A percentile compares a stretch with the other conserved stretches of the same genome.
Conservation (phyloP, 2,888 invertebrate species). For the Pollenia amentaria region DNA sequence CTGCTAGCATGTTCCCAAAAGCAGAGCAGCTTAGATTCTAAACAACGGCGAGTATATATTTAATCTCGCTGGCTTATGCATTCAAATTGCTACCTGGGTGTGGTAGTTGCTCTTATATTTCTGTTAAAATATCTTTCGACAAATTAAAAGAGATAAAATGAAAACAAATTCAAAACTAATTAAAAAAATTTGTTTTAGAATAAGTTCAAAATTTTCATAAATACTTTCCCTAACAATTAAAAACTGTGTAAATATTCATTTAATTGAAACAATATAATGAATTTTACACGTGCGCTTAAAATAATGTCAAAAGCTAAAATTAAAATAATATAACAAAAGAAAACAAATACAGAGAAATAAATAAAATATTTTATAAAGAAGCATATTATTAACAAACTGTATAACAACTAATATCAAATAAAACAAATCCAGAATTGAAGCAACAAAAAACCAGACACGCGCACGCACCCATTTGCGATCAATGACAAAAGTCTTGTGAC, state of each 20-base stretch:
- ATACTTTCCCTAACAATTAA: no score
- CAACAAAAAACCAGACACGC: not conserved
- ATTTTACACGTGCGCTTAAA: constrained; percentile 44
- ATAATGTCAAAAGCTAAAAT: constrained; percentile 25
- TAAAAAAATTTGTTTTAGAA: no score
- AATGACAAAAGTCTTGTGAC: constrained; percentile 42
- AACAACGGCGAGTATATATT: no score
- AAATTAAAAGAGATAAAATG: no score
- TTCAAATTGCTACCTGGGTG: no score
- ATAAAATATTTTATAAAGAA: constrained; percentile 14
- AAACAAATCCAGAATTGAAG: not conserved
- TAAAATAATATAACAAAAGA: not conserved
- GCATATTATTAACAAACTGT: constrained; percentile 1
- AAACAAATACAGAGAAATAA: not conserved
- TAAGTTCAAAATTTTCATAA: no score
- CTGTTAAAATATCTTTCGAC: no score
- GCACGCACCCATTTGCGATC: constrained; percentile 1
- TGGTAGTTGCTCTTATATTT: no score
- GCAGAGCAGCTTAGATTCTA: no score
- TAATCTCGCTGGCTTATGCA: no score
- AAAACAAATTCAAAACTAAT: no score
- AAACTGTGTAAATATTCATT: not conserved
- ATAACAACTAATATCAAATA: constrained; percentile 33
- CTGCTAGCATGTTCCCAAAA: no score
- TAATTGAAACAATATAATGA: constrained; percentile 9